Base-by-base conservation (phyloP, 2,888 invertebrate genomes). In the Nomada hirtipes region DNA sequence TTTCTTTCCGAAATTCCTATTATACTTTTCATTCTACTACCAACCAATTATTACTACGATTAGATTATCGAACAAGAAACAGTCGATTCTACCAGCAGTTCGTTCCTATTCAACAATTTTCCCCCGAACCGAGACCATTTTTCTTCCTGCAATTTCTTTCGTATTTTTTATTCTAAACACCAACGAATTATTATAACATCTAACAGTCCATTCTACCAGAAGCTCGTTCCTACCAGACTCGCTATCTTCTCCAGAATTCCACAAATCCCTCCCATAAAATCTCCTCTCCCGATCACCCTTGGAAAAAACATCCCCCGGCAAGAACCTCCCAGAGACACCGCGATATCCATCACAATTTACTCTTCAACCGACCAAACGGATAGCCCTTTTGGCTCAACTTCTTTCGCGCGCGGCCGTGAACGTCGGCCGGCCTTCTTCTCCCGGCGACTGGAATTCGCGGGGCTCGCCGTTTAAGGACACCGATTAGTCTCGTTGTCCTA, bases 401-500 rank as follows among this genome's bases (percentile, higher is more conserved):
- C 82, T 82, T 82, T 57, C 61, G 70, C 74, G 4, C 67, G 29
- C 67, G 61, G n/a, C 20, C 61, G 20, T 44, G 53, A 47, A 55
- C 29, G 15, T 26, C 47, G 18, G 11, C 44, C 18, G 57, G 42
- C 20, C 9, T 20, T 3, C 7, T 42, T 15, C 47, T 11, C 2
- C 42, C 36, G 3, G 11, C 67, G 15, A 42, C 23, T 68, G 83
- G 83, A 82, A 86, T 88, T 70, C 79, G 55, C 81, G 20, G 1
- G 79, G 18, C 63, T 42, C 67, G 75, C 84, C 89, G 67, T 87
- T 89, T 86, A 88, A 89, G 85, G 77, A 69, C 79, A 65, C 76
- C 90, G 88, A 90, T 91, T 91, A 91, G 86, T 90, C 89, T 70
- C 63, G 76, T 76, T 76, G 69, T 71, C 84, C 88, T 86, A 89